Evolutionary conservation across 2,888 invertebrate species (phyloP).

Genomic region (Eristalinus aeneus): DNA sequence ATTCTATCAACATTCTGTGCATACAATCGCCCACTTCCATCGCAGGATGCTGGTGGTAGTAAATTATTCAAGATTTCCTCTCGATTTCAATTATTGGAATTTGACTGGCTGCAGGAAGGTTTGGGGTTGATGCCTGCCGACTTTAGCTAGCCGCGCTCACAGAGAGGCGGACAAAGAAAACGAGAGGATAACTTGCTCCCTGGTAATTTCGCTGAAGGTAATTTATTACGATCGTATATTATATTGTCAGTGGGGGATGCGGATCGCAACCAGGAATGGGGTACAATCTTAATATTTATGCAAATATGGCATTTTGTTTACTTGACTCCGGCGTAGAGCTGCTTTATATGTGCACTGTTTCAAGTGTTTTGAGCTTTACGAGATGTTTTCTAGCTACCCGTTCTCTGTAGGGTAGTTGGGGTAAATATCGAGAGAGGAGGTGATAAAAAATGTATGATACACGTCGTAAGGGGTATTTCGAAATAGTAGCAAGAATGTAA

Average conservation of each 20-base stretch:
- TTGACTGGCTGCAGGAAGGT: conserved; percentile 44
- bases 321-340: conserved; percentile 31
- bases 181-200: conserved; percentile 29
- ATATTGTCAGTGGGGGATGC: conserved; percentile 28
- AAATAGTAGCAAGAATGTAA: conserved; percentile 36
- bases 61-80: conserved; percentile 70
- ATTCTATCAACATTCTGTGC: conserved; percentile 57
- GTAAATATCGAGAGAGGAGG: conserved; percentile 11
- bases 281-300: conserved; percentile 70
- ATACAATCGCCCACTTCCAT: conserved; percentile 28
- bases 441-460: conserved; percentile 68
- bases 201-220: conserved; percentile 58
- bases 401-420: background rate
- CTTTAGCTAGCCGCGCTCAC: conserved; percentile 25
- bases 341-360: conserved; percentile 30
- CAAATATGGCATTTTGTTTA: conserved; percentile 70
- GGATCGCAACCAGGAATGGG: conserved; percentile 7
- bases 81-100: conserved; percentile 71
- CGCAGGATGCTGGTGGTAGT: conserved; percentile 28
- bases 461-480: conserved; percentile 53
- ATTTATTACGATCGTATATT: conserved; percentile 69
- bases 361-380: background rate
- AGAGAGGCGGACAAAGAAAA: conserved; percentile 37
- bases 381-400: background rate
- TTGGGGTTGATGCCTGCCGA: background rate